Percentiles rank a stretch among this genome's conserved stretches.
Conservation (phyloP, 2,797 vertebrate species). For the Coregonus suidteri region DNA sequence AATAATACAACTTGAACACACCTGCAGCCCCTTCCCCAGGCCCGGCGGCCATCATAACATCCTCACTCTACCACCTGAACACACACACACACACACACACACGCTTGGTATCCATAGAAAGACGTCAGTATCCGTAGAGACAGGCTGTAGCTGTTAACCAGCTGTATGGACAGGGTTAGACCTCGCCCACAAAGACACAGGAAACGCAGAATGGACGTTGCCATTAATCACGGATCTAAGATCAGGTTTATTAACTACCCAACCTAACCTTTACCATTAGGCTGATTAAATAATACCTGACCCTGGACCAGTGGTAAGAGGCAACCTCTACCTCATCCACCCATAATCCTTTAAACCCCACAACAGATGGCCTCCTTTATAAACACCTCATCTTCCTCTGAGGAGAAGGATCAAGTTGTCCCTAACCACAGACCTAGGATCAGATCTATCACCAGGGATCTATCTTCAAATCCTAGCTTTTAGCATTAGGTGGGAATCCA, state of each 20-base stretch:
- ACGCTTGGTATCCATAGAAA: not conserved
- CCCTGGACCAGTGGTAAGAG: conserved; percentile 23
- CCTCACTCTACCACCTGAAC: not conserved
- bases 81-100: not conserved
- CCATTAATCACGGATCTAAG: conserved; percentile 15
- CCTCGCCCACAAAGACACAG: not conserved
- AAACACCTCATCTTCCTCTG: conserved; percentile 13
- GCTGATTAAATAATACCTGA: conserved; percentile 27
- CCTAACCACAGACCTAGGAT: not conserved
- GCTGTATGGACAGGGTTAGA: not conserved
- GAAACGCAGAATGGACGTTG: not conserved
- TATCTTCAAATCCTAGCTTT: not conserved
- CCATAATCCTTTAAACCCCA: conserved; percentile 69
- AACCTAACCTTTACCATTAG: not conserved
- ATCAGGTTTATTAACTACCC: conserved; percentile 17
- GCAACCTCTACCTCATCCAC: not conserved
- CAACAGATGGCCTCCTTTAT: conserved; percentile 55
- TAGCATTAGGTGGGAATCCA: no score
- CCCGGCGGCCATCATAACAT: not conserved
- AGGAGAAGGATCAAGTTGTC: not conserved
- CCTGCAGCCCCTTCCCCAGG: not conserved
- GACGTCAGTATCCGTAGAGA: not conserved
- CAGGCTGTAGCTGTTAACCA: not conserved
- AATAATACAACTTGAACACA: not conserved
- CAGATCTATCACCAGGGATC: not conserved